Base-by-base conservation (phyloP, 2,888 invertebrate species). In the Priocnemis perturbator region DNA sequence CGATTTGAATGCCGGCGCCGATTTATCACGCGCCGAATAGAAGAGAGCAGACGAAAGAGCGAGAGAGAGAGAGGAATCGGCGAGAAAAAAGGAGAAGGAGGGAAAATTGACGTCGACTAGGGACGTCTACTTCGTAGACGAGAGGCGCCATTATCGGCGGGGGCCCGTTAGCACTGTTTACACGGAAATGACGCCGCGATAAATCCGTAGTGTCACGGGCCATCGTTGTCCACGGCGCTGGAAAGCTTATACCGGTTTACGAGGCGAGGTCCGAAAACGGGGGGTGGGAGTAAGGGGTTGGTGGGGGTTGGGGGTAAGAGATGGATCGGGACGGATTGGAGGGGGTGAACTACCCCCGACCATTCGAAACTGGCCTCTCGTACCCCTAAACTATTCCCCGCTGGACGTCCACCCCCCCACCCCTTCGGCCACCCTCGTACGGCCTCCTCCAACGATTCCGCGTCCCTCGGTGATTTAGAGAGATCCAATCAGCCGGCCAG, bases 111-210 rank as follows among this genome's bases (percentile, higher is more conserved):
- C 26, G 62, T 21, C 57, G 67, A 57, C 48, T 45, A 20, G 64
- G 55, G 26, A 3, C 48, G 37, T 60, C 50, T 17, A 47, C 14
- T 15, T 30, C 44, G 55, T 55, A 37, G 56, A 60, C 55, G 64
- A 63, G 60, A 63, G 56, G 26, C 45, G 58, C 53, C 65, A 62
- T 73, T 69, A 75, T 73, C 63, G 69, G 64, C 57, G 66, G 48
- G 37, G 37, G 11, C 37, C 52, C 64, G 75, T 69, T 78, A 60
- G 63, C 58, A 71, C 69, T 77, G 77, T 79, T 79, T 77, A 76
- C 75, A 77, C 76, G 77, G 77, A 79, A 79, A 79, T 79, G 79
- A 79, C 77, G 71, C 30, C 69, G 70, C 77, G 76, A 79, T 79
- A 79, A 79, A 79, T 79, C 72, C 73, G 64, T 67, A 64, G 60